These are phyloP conservation scores for Sympetrum striolatum DNA, from an alignment of 2,888 invertebrate species.

Conservation along the genomic window DNA sequence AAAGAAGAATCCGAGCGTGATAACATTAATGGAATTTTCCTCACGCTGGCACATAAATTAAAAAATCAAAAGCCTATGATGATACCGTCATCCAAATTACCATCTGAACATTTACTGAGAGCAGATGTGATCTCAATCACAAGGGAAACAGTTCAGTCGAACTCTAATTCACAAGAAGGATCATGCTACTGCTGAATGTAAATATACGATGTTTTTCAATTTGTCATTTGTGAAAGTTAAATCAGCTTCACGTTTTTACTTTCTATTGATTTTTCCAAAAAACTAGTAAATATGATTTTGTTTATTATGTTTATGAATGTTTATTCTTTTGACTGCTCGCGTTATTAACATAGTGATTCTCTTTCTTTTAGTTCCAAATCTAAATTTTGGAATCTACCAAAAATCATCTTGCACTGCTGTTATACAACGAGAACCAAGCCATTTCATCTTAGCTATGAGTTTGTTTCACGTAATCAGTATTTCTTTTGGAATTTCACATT, in stretches of 20 bases:
- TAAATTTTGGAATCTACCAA: too few species aligned
- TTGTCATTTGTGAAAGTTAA: too few species aligned
- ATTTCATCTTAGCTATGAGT: neutral
- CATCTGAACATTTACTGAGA: conserved; percentile 50
- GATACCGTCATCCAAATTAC: conserved; percentile 52
- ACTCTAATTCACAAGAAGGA: neutral
- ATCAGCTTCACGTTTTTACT: neutral
- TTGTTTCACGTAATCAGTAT: neutral
- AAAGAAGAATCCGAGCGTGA: conserved; percentile 74
- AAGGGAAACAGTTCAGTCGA: conserved; percentile 33
- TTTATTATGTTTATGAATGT: too few species aligned
- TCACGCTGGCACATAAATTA: conserved; percentile 82
- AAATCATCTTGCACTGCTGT: neutral
- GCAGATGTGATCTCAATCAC: conserved; percentile 51
- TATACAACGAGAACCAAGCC: neutral
- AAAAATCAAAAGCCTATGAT: conserved; percentile 69
- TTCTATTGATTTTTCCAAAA: too few species aligned
- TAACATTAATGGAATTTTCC: conserved; percentile 81
- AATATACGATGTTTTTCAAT: too few species aligned
- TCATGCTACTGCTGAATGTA: conserved; percentile 36
- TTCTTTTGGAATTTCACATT: neutral
- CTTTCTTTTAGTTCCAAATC: too few species aligned
- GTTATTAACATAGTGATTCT: too few species aligned
- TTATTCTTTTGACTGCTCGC: too few species aligned
- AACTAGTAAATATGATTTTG: neutral